Evolutionary conservation across 92 coral and sea anemone genomes (phyloP).

Genomic region (Porites lobata): DNA sequence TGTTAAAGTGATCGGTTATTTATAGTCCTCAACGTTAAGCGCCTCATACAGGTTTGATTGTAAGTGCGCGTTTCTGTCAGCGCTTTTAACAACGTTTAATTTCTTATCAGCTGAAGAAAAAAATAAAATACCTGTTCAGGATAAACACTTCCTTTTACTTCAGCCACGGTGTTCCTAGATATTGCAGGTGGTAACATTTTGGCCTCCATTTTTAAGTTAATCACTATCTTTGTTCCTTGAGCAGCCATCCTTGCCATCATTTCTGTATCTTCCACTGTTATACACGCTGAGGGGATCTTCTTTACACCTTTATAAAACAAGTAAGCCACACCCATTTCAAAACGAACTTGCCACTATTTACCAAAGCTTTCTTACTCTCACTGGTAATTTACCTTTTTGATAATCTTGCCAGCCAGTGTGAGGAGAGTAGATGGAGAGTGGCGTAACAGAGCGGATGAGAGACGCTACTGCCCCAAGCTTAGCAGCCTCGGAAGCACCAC

Average conservation of each 20-base stretch:
- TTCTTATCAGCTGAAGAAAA: not conserved
- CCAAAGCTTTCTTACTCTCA: no score
- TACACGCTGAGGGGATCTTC: conserved; percentile 97
- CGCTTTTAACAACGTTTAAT: no score
- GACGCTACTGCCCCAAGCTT: conserved; percentile 97
- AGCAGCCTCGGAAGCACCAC: conserved; percentile 81
- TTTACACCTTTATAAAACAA: conserved; percentile 57
- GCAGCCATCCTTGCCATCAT: conserved; percentile 97
- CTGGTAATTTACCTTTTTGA: conserved; percentile 50
- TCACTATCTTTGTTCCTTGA: conserved; percentile 85
- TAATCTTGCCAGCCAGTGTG: conserved; percentile 97
- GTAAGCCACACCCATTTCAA: no score
- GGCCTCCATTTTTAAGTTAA: conserved; percentile 91
- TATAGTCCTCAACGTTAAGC: no score
- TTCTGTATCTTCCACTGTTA: conserved; percentile 98
- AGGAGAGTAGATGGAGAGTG: conserved; percentile 97
- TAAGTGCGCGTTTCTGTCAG: no score
- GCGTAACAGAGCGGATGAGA: conserved; percentile 91
- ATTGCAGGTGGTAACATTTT: conserved; percentile 65
- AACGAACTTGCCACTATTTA: no score
- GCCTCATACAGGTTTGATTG: no score
- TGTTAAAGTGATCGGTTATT: no score
- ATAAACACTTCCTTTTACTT: conserved; percentile 83
- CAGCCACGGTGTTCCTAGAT: conserved; percentile 97
- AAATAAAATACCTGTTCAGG: conserved; percentile 86